phyloP scores from a whole-genome alignment of 1,140 invertebrate genomes.

The Mactra quadrangularis region DNA sequence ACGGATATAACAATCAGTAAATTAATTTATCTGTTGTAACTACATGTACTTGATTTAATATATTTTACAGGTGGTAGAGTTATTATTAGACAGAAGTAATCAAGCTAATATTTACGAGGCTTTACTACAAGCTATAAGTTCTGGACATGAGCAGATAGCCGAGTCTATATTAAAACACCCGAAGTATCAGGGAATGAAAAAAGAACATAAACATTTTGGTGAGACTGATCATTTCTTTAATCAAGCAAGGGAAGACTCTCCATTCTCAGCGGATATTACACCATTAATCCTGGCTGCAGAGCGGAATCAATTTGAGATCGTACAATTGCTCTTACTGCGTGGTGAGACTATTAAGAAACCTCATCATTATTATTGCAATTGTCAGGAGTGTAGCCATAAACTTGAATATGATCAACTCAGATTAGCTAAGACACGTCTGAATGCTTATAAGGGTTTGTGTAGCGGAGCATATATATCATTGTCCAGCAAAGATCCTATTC shows the following conservation, averaged over 20 bases:
- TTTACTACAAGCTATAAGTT: constrained; percentile 81
- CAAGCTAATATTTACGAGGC: constrained; percentile 81
- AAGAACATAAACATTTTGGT: constrained; percentile 77
- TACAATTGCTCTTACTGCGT: constrained; percentile 81
- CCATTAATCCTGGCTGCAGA: constrained; percentile 82
- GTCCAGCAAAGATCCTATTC: constrained; percentile 87
- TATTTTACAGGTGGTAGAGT: constrained; percentile 76
- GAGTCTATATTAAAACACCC: constrained; percentile 82
- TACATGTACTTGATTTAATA: too few relatives aligned
- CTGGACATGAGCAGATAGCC: constrained; percentile 81
- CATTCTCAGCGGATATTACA: constrained; percentile 81
- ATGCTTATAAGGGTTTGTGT: constrained; percentile 80
- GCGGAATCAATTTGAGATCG: constrained; percentile 82
- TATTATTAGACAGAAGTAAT: constrained; percentile 79
- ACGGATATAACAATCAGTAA: too few relatives aligned
- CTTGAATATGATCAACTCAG: constrained; percentile 77
- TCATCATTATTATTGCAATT: constrained; percentile 87
- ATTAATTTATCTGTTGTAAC: too few relatives aligned
- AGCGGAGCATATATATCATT: constrained; percentile 87
- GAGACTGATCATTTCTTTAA: constrained; percentile 78
- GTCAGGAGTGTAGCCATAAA: constrained; percentile 85
- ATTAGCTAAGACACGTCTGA: constrained; percentile 78
- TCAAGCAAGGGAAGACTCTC: constrained; percentile 75
- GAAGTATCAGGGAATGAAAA: constrained; percentile 78
- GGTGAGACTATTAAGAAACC: constrained; percentile 84